These are phyloP conservation scores for Schizothorax lantsangensis DNA, from an alignment of 2,797 vertebrate genomes.

Conservation along the genomic window DNA sequence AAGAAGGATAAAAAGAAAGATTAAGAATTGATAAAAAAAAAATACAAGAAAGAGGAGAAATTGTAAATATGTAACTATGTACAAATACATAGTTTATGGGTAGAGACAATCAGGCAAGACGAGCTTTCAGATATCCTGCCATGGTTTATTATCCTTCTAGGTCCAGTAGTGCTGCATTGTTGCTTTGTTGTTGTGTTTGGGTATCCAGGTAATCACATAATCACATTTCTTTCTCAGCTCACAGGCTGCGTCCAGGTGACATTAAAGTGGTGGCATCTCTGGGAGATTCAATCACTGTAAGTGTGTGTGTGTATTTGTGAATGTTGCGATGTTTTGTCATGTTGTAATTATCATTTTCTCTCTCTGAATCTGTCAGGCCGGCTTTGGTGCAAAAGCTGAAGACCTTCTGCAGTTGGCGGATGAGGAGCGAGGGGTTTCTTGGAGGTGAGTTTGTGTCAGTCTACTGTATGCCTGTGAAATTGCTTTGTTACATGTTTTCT, in stretches of 20 bases:
- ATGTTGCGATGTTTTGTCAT: conserved; percentile 3
- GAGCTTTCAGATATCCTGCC: background rate
- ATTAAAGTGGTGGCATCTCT: conserved; percentile 87
- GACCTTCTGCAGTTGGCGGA: conserved; percentile 66
- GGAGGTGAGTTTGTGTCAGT: conserved; percentile 83
- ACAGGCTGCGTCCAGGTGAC: conserved; percentile 85
- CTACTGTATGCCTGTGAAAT: background rate
- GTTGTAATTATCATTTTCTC: background rate
- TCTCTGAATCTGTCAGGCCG: conserved; percentile 75
- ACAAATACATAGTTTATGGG: background rate
- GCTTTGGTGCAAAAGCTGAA: conserved; percentile 79
- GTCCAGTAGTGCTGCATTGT: background rate
- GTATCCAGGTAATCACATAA: background rate
- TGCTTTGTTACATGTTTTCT: background rate
- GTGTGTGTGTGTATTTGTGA: conserved; percentile 58
- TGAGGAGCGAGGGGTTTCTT: conserved; percentile 87
- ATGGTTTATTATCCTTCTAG: background rate
- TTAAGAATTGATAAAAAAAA: background rate
- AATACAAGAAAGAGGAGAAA: too few species aligned
- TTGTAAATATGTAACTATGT: background rate
- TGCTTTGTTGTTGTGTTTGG: background rate
- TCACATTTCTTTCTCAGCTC: conserved; percentile 75
- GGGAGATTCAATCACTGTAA: conserved; percentile 91
- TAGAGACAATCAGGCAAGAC: background rate
- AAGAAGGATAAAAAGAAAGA: background rate